Evolutionary conservation across 2,797 vertebrate genomes (phyloP).

Genomic region (Natrix natrix): DNA sequence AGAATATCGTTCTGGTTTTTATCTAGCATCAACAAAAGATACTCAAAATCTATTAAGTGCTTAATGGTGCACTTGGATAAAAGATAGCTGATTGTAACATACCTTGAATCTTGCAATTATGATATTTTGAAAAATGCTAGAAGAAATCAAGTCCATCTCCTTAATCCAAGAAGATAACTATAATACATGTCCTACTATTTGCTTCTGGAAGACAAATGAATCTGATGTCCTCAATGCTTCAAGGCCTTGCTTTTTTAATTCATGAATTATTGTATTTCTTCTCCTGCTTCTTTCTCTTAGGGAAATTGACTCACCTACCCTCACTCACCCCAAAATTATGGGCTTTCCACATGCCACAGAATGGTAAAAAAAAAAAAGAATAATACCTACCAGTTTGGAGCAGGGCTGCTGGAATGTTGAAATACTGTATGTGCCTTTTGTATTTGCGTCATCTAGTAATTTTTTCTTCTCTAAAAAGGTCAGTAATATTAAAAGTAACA

Average conservation of each 20-base stretch:
- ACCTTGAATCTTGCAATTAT: not conserved
- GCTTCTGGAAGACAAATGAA: not conserved
- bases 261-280: not conserved
- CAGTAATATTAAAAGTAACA: not conserved
- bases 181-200: not conserved
- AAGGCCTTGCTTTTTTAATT: not conserved
- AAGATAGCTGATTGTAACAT: not conserved
- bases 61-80: not conserved
- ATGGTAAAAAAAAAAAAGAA: not conserved
- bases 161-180: not conserved
- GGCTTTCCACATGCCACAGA: not conserved
- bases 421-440: not conserved
- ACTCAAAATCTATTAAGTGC: not conserved
- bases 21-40: not conserved
- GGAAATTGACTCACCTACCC: not conserved
- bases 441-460: not conserved
- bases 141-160: not conserved
- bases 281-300: not conserved
- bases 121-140: not conserved
- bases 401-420: not conserved
- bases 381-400: not conserved
- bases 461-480: slow-evolving; percentile 1
- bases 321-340: not conserved
- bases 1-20: not conserved
- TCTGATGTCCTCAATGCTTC: not conserved